Conservation (phyloP, 1,140 invertebrate species). For the Procambarus clarkii region DNA sequence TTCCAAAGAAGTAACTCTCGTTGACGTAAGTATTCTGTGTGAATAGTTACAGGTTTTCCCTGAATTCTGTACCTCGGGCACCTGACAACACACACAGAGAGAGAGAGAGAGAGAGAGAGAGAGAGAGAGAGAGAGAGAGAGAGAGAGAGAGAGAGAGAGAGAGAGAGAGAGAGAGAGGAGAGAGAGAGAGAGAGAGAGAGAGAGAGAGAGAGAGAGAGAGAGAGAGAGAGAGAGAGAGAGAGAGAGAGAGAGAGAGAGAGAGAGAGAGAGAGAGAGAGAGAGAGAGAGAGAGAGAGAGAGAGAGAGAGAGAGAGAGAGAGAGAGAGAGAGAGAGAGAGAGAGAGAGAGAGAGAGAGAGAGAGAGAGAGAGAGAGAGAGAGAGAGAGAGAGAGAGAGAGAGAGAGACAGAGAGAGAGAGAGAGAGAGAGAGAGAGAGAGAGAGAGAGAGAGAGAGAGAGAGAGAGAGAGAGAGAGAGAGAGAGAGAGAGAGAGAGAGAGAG, state of each 20-base stretch:
- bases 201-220: neutral
- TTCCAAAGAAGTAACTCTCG: no score
- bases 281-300: neutral
- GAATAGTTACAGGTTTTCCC: no score
- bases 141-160: neutral
- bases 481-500: neutral
- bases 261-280: neutral
- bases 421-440: slow-evolving; percentile 36
- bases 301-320: neutral
- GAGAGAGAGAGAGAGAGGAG: neutral
- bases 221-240: neutral
- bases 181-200: neutral
- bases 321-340: neutral
- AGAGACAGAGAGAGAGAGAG: slow-evolving; percentile 21
- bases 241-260: neutral
- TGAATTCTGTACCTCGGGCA: no score
- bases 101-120: neutral
- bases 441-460: neutral
- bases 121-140: neutral
- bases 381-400: slow-evolving; percentile 21
- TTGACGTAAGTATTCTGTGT: no score
- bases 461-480: neutral
- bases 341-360: slow-evolving; percentile 2
- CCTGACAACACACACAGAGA: no score
- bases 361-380: neutral